A percentile compares a stretch with the other conserved stretches of the same genome.
Evolutionary conservation across 2,888 invertebrate genomes (phyloP).

Genomic region (Cheilosia scutellata): DNA sequence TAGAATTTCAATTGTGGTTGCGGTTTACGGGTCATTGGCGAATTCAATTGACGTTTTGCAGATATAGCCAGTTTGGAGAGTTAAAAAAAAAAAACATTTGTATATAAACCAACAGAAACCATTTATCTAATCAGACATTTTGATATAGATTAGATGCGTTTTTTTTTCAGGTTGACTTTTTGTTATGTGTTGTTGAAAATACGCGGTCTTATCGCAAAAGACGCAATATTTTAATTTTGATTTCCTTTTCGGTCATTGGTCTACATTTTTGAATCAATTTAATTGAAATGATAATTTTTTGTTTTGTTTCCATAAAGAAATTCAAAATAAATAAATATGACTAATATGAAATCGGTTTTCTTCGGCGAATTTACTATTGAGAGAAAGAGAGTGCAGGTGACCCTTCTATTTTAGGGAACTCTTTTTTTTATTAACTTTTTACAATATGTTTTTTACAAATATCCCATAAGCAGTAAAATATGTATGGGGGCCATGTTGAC

Average conservation of each 20-base stretch:
- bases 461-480: too few relatives aligned
- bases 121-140: conserved; percentile 9
- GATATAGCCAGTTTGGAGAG: background rate
- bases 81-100: background rate
- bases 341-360: background rate
- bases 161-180: background rate
- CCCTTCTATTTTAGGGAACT: too few relatives aligned
- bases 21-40: conserved; percentile 4
- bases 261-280: conserved; percentile 20
- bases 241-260: conserved; percentile 35
- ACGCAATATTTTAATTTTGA: background rate
- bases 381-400: background rate
- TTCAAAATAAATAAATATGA: conserved; percentile 7
- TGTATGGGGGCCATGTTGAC: too few relatives aligned
- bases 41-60: background rate
- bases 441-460: too few relatives aligned
- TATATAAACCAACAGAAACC: background rate
- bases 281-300: conserved; percentile 18
- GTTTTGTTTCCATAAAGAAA: background rate
- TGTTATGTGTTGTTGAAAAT: background rate
- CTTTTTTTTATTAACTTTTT: too few relatives aligned
- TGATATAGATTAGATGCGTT: background rate
- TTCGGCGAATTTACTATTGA: background rate
- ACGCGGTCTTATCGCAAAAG: conserved; percentile 1
- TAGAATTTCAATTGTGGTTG: conserved; percentile 3